Evolutionary conservation across 2,797 vertebrate genomes (phyloP), one percentile per base, ranked within the genome.

Genomic region (Crenuchus spilurus): DNA sequence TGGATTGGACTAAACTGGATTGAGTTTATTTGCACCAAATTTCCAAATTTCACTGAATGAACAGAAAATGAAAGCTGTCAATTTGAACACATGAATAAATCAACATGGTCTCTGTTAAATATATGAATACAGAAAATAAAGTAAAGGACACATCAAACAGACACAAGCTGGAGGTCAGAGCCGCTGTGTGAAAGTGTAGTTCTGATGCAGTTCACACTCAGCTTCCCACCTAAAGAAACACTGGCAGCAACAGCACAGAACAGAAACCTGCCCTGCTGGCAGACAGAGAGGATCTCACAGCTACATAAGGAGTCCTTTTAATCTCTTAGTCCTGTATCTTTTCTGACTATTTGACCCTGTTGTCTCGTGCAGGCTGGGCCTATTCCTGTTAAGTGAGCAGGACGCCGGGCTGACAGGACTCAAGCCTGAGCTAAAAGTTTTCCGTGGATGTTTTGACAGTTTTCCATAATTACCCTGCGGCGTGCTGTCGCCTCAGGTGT

Each of bases 401-500:
- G 54, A 63, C 7, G 39, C 31, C 62, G 4, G 66, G 70, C 30
- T 70, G 57, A 71, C 57, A 71, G 41, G 14, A 24, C 61, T 68
- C 52, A 52, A 62, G 16, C 14, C 20, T 41, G 48, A 76, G 69
- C 71, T 60, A 33, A 60, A 70, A 70, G 44, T 51, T 75, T 69
- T 65, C 64, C 2, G 41, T 3, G 28, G 65, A 26, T 26, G 8
- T 54, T 72, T 72, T 75, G 72, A 75, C 69, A 66, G 62, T 75
- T 66, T 28, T 28, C 51, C 55, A 60, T 78, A 70, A 72, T 79
- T 67, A 66, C 65, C 61, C 66, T 44, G n/a, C 41, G 70, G 74
- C 67, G 26, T 33, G 65, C 26, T 70, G 74, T 82, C 57, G 24
- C 74, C 60, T 74, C 48, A 58, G 65, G 65, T 79, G 58, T 11